A percentile compares a stretch with the other conserved stretches of the same genome.
Evolutionary conservation across 1,140 invertebrate species (phyloP).

Genomic region (Mylabris phalerata): DNA sequence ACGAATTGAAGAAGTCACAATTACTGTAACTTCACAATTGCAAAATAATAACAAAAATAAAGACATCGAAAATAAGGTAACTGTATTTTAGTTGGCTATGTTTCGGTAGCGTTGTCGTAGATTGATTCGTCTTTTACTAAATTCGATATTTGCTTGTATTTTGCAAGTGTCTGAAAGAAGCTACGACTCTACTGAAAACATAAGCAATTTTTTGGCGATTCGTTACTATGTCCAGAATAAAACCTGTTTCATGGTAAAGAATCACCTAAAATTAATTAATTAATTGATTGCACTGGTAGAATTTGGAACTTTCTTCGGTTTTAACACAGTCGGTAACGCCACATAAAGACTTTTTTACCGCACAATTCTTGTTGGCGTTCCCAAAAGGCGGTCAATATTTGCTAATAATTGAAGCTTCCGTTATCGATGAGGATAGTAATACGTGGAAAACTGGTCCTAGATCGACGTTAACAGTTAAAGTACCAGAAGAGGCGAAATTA

Average conservation of each 20-base stretch:
- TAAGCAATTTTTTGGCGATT: too few species aligned
- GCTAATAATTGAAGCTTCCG: slow-evolving; percentile 61
- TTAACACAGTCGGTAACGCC: slow-evolving; percentile 58
- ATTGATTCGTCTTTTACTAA: too few species aligned
- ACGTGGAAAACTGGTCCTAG: slow-evolving; percentile 71
- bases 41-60: slow-evolving; percentile 35
- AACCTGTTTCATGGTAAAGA: too few species aligned
- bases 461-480: slow-evolving; percentile 60
- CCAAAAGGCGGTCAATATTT: slow-evolving; percentile 53
- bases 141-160: too few species aligned
- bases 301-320: slow-evolving; percentile 33
- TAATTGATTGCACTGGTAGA: slow-evolving; percentile 9
- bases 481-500: slow-evolving; percentile 57
- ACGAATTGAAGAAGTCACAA: slow-evolving; percentile 61
- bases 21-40: slow-evolving; percentile 61
- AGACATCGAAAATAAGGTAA: slow-evolving; percentile 22
- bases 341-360: slow-evolving; percentile 76
- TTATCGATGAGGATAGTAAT: slow-evolving; percentile 64
- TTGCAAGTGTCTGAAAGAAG: too few species aligned
- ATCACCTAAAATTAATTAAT: too few species aligned
- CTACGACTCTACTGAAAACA: too few species aligned
- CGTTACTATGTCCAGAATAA: too few species aligned
- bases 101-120: too few species aligned
- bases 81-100: too few species aligned
- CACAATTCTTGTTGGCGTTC: slow-evolving; percentile 65